Evolutionary conservation across 2,113 vertebrate species (phyloP).

Genomic region (Progne subis): DNA sequence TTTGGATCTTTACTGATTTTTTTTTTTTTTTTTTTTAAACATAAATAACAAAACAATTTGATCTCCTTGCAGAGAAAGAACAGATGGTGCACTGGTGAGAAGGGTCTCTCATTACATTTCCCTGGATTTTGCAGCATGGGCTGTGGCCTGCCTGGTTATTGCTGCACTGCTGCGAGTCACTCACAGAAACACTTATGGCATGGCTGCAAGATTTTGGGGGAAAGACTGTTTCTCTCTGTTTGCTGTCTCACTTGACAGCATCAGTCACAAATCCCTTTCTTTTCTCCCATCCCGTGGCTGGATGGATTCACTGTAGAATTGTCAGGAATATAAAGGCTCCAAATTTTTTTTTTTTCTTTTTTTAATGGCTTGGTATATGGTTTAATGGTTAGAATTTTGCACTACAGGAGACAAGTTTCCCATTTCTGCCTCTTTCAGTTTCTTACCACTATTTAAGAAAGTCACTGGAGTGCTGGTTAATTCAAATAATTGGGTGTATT

Average conservation of each 20-base stretch:
- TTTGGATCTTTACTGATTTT: background rate
- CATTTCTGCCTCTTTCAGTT: background rate
- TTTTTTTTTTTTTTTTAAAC: background rate
- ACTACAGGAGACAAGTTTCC: background rate
- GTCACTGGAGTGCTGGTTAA: background rate
- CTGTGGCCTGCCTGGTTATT: background rate
- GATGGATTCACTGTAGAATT: background rate
- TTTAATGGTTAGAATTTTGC: background rate
- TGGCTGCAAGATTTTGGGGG: background rate
- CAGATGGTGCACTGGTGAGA: conserved; percentile 44
- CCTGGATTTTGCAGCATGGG: background rate
- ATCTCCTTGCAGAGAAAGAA: background rate
- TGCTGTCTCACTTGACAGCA: background rate
- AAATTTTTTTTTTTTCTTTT: background rate
- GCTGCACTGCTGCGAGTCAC: background rate
- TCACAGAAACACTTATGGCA: background rate
- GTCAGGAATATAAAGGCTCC: background rate
- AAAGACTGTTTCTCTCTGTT: background rate
- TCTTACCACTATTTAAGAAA: background rate
- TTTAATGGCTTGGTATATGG: background rate
- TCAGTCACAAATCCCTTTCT: background rate
- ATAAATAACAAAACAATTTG: conserved; percentile 21
- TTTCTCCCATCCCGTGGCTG: background rate
- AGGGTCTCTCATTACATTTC: background rate
- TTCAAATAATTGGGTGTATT: background rate